These are phyloP conservation scores for Mantis religiosa DNA, from an alignment of 2,888 invertebrate genomes.

Conservation along the genomic window DNA sequence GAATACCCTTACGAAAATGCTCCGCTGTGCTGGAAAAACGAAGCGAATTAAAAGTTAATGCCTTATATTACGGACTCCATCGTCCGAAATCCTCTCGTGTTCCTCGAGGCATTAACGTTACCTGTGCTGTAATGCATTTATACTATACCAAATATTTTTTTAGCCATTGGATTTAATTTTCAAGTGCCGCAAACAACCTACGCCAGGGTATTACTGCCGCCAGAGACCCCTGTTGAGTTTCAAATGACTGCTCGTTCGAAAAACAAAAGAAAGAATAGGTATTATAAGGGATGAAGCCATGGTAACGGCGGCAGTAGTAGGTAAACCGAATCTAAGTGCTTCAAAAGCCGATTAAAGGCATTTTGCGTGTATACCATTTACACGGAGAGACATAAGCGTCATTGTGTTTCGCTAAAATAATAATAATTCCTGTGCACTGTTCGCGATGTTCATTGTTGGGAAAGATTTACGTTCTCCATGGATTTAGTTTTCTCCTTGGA, in stretches of 20 bases:
- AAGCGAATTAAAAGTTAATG: constrained; percentile 24
- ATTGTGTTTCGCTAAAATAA: constrained; percentile 8
- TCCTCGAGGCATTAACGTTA: constrained; percentile 19
- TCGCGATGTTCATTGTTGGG: neutral
- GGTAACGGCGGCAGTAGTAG: constrained; percentile 9
- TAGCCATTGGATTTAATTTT: constrained; percentile 29
- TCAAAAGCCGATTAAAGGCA: constrained; percentile 10
- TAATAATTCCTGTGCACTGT: neutral
- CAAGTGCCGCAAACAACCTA: constrained; percentile 28
- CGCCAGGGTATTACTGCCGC: constrained; percentile 12
- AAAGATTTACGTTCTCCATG: neutral
- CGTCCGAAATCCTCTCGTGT: constrained; percentile 1
- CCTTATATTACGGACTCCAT: constrained; percentile 12
- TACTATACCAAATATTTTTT: constrained; percentile 22
- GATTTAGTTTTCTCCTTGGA: neutral
- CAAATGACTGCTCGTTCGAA: constrained; percentile 15
- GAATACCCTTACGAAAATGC: constrained; percentile 12
- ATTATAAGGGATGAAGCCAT: constrained; percentile 1
- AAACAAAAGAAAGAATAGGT: constrained; percentile 19
- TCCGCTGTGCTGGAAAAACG: neutral
- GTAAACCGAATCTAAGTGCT: constrained; percentile 15
- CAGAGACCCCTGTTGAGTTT: constrained; percentile 18
- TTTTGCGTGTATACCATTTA: constrained; percentile 12
- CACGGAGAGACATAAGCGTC: constrained; percentile 3
- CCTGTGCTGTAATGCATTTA: constrained; percentile 22